phyloP scores from a whole-genome alignment of 1,140 invertebrate species.

The Pseudomyrmex gracilis region DNA sequence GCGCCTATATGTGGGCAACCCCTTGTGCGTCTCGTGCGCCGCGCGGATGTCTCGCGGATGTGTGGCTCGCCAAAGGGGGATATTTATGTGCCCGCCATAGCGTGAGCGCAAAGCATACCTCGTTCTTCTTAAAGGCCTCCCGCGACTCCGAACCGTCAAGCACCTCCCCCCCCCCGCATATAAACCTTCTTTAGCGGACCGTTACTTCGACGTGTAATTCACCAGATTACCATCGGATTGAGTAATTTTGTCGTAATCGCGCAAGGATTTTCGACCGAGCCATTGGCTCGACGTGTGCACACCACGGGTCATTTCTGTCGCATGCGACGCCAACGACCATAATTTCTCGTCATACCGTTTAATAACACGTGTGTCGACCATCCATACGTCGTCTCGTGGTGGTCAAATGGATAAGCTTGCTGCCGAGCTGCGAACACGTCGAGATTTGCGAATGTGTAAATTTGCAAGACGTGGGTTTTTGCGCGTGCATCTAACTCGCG shows the following conservation, averaged over 20 bases:
- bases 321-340: slow-evolving; percentile 46
- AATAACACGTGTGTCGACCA: slow-evolving; percentile 21
- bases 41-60: slow-evolving; percentile 59
- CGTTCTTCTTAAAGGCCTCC: slow-evolving; percentile 10
- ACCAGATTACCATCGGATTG: slow-evolving; percentile 66
- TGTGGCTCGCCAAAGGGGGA: slow-evolving; percentile 60
- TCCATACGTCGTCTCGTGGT: background rate
- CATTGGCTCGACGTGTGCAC: too few relatives aligned
- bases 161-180: background rate
- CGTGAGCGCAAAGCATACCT: slow-evolving; percentile 71
- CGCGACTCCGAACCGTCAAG: background rate
- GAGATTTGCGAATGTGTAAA: background rate
- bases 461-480: background rate
- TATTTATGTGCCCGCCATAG: slow-evolving; percentile 73
- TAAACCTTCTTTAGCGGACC: background rate
- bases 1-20: slow-evolving; percentile 24
- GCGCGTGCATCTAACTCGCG: too few relatives aligned
- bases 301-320: background rate
- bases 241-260: slow-evolving; percentile 65
- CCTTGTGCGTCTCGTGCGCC: background rate
- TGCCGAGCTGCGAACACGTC: slow-evolving; percentile 4
- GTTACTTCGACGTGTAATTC: slow-evolving; percentile 59
- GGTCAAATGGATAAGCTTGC: background rate
- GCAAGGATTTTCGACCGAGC: background rate
- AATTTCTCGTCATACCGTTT: slow-evolving; percentile 48